Conservation (phyloP, 2,888 invertebrate genomes). For the Drosophila maculinotata region DNA sequence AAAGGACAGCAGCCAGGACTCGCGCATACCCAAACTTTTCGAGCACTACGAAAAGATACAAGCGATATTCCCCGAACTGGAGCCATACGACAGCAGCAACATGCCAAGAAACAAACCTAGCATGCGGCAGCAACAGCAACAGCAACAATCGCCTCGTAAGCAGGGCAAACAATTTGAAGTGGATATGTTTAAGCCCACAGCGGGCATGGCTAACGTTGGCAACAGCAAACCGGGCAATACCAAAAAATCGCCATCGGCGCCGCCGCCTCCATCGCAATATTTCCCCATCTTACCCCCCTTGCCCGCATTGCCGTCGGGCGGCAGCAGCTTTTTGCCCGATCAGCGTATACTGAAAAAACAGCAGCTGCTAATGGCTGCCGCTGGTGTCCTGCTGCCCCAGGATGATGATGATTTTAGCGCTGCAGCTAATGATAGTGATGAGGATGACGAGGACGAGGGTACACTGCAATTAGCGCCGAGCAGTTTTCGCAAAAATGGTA, state of each 20-base stretch:
- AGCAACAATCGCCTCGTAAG: conserved; percentile 39
- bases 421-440: neutral
- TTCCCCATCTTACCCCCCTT: conserved; percentile 45
- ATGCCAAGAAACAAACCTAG: conserved; percentile 50
- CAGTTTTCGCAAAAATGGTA: conserved; percentile 53
- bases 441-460: conserved; percentile 34
- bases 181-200: conserved; percentile 61
- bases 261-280: conserved; percentile 65
- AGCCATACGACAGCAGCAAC: conserved; percentile 85
- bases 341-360: conserved; percentile 81
- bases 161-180: conserved; percentile 71
- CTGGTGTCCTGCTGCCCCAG: conserved; percentile 60
- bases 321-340: conserved; percentile 78
- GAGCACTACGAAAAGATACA: conserved; percentile 91
- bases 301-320: conserved; percentile 53
- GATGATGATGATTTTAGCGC: conserved; percentile 13
- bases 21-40: conserved; percentile 89
- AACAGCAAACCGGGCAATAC: conserved; percentile 83
- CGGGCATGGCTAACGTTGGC: conserved; percentile 26
- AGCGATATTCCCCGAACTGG: conserved; percentile 90
- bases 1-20: conserved; percentile 82
- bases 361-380: conserved; percentile 78
- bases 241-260: conserved; percentile 82
- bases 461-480: conserved; percentile 39
- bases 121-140: conserved; percentile 18